Evolutionary conservation across 2,797 vertebrate genomes (phyloP), one percentile per base, ranked within the genome.

Genomic region (Ataeniobius toweri): DNA sequence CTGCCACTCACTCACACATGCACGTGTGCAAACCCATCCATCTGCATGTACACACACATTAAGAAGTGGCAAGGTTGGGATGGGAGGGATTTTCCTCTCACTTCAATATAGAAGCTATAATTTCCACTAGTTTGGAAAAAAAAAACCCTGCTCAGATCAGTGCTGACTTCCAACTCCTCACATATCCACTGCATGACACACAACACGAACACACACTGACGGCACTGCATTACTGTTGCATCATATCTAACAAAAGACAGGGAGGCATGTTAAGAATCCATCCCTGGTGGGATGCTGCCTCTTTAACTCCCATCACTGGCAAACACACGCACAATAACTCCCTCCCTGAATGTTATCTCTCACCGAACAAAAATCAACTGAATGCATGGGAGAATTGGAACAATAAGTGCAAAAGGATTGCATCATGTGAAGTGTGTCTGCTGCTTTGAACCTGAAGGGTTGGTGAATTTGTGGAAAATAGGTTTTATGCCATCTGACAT

Each of bases 201-300:
- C 80, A 78, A 79, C 78, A 80, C 48, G 48, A 79, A 76, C 72
- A 76, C 83, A 86, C 72, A 72, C 76, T 44, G 22, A 84, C 90
- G 90, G 84, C 80, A 75, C 86, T 88, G 88, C 93, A 92, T 95
- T 93, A 94, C 92, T 93, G 89, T 94, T 95, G 93, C 94, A 93
- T 93, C 94, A 94, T 87, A 82, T 86, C 83, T 81, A 89, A 92
- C 89, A 93, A 94, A 93, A 89, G 90, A 89, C 79, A 89, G 82
- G 79, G 80, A 91, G 81, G 91, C 87, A 88, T 87, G 89, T 89
- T 88, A 87, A 91, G 85, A 88, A 86, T 85, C 80, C 75, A 89
- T 91, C 80, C 87, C 91, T 89, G 76, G 70, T 88, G 89, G 88
- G 89, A 89, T 69, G 78, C 84, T 84, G 75, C 88, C 76, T 88